Percentiles rank a stretch among this genome's conserved stretches.
These are phyloP conservation scores for Thymelicus lineola DNA, from an alignment of 2,888 invertebrate species.

Conservation along the genomic window DNA sequence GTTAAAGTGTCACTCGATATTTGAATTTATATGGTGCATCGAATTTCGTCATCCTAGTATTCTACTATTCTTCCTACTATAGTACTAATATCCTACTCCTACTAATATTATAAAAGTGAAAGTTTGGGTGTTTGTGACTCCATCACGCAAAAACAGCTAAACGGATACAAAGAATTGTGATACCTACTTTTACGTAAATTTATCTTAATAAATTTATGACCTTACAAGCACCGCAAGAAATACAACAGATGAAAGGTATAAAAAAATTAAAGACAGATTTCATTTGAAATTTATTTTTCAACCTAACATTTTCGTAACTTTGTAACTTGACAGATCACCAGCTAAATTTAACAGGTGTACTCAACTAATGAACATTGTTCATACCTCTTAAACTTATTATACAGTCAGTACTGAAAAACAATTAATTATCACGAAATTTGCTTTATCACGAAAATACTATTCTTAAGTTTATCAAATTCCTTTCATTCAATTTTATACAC, in stretches of 20 bases:
- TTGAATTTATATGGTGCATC: too few species aligned
- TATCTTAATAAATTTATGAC: too few species aligned
- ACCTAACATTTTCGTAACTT: constrained; percentile 82
- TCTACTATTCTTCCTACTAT: too few species aligned
- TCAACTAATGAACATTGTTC: constrained; percentile 83
- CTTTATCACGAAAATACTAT: constrained; percentile 83
- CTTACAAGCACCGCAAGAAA: neutral
- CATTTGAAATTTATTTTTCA: constrained; percentile 81
- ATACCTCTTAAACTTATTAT: constrained; percentile 80
- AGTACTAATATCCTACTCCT: too few species aligned
- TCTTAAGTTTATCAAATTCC: constrained; percentile 81
- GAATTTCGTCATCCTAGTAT: too few species aligned
- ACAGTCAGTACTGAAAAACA: constrained; percentile 83
- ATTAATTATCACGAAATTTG: constrained; percentile 83
- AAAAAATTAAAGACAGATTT: constrained; percentile 67
- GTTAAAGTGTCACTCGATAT: neutral
- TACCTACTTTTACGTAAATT: too few species aligned
- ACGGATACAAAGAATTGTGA: too few species aligned
- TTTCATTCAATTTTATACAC: constrained; percentile 67
- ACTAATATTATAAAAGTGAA: too few species aligned
- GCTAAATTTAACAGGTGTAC: constrained; percentile 81
- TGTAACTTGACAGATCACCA: constrained; percentile 81
- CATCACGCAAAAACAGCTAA: too few species aligned
- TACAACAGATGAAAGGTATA: neutral
- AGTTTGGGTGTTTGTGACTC: too few species aligned